Percentiles rank a stretch among this genome's conserved stretches.
phyloP scores from a whole-genome alignment of 2,888 invertebrate species.

The Trichopria drosophilae region DNA sequence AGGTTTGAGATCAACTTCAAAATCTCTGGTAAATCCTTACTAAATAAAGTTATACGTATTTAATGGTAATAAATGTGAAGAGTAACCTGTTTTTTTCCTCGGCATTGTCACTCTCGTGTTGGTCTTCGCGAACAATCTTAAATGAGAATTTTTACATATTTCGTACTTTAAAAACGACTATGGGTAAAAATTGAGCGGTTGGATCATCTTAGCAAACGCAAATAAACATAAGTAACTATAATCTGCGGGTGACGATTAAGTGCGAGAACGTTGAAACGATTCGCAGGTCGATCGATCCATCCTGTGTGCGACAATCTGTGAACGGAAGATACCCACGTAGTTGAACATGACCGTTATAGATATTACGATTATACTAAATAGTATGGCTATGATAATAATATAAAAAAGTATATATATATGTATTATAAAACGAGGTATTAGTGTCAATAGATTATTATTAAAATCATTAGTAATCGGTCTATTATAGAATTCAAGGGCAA shows the following conservation, averaged over 20 bases:
- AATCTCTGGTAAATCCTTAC: too few relatives aligned
- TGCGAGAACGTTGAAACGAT: not conserved
- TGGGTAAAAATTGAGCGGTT: too few relatives aligned
- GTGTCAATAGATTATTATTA: too few relatives aligned
- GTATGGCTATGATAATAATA: conserved; percentile 24
- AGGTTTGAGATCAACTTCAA: too few relatives aligned
- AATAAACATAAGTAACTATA: conserved; percentile 16
- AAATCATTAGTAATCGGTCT: conserved; percentile 4
- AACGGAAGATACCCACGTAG: conserved; percentile 17
- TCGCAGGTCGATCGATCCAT: conserved; percentile 16
- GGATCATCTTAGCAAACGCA: too few relatives aligned
- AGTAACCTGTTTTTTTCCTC: not conserved
- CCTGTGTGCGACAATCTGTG: conserved; percentile 30
- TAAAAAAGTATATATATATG: conserved; percentile 27
- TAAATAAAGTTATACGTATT: too few relatives aligned
- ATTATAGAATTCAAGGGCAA: not conserved
- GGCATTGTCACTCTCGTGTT: not conserved
- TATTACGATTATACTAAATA: conserved; percentile 18
- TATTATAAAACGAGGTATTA: conserved; percentile 20
- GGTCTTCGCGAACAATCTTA: too few relatives aligned
- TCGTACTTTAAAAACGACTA: too few relatives aligned
- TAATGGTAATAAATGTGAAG: too few relatives aligned
- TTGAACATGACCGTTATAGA: conserved; percentile 28
- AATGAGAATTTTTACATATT: conserved; percentile 3
- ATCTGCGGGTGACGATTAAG: conserved; percentile 9